Percentiles rank a stretch among this genome's conserved stretches.
Conservation (phyloP, 2,888 invertebrate species). For the Nebria salina region DNA sequence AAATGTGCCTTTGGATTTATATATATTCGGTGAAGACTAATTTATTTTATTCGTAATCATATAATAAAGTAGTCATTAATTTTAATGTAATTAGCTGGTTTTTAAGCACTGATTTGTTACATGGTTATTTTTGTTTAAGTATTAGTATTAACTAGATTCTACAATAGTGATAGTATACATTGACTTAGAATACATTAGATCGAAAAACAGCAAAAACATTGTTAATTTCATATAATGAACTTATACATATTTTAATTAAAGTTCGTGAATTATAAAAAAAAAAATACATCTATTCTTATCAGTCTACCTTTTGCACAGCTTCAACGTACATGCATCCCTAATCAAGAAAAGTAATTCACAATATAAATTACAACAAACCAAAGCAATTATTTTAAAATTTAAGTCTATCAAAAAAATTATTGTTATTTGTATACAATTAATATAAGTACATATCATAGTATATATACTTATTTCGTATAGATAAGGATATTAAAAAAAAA, state of each 20-base stretch:
- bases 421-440: too few relatives aligned
- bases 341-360: too few relatives aligned
- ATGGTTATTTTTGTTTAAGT: constrained; percentile 35
- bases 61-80: constrained; percentile 40
- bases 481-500: too few relatives aligned
- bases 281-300: neutral
- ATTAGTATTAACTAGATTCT: constrained; percentile 20
- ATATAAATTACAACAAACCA: too few relatives aligned
- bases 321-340: neutral
- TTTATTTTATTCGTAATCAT: constrained; percentile 37
- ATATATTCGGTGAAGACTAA: constrained; percentile 38
- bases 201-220: constrained; percentile 33
- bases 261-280: constrained; percentile 33
- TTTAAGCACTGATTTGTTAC: constrained; percentile 38
- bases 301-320: neutral
- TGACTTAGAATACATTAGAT: constrained; percentile 32
- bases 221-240: constrained; percentile 47
- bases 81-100: constrained; percentile 34
- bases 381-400: too few relatives aligned
- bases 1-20: constrained; percentile 47
- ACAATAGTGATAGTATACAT: constrained; percentile 3
- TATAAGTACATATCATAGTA: too few relatives aligned
- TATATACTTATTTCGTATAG: too few relatives aligned
- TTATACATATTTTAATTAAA: constrained; percentile 46
- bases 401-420: too few relatives aligned